Percentiles rank a stretch among this genome's conserved stretches.
These are phyloP conservation scores for Cephalopholis sonnerati DNA, from an alignment of 2,113 vertebrate species.

Conservation along the genomic window DNA sequence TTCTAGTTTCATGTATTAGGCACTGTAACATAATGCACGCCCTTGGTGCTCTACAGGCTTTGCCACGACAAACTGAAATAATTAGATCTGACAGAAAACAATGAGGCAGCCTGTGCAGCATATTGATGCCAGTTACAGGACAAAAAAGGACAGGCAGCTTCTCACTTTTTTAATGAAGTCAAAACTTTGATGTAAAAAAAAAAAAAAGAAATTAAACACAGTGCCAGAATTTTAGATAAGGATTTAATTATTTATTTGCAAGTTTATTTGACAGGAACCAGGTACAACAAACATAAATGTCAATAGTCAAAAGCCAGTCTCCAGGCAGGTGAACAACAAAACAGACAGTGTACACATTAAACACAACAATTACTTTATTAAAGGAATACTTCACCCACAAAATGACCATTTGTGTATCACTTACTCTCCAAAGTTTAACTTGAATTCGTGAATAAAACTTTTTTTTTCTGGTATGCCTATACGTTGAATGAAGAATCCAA, in stretches of 20 bases:
- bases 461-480: too few species aligned
- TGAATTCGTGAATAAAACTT: too few species aligned
- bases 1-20: slow-evolving; percentile 12
- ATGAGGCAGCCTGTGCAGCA: slow-evolving; percentile 4
- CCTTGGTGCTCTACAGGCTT: not conserved
- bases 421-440: too few species aligned
- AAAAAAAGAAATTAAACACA: not conserved
- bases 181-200: not conserved
- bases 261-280: too few species aligned
- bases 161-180: not conserved
- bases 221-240: not conserved
- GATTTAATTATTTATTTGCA: not conserved
- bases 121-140: not conserved
- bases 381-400: too few species aligned
- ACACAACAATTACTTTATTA: too few species aligned
- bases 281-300: too few species aligned
- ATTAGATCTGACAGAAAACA: slow-evolving; percentile 27
- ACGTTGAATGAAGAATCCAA: too few species aligned
- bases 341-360: too few species aligned
- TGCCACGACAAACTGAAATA: not conserved
- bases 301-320: too few species aligned
- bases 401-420: too few species aligned
- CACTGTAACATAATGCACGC: not conserved
- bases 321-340: too few species aligned
- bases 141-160: not conserved